Percentiles rank a stretch among this genome's conserved stretches.
Conservation (phyloP, 35 echinoderm and acorn worm genomes). For the Heliocidaris erythrogramma region DNA sequence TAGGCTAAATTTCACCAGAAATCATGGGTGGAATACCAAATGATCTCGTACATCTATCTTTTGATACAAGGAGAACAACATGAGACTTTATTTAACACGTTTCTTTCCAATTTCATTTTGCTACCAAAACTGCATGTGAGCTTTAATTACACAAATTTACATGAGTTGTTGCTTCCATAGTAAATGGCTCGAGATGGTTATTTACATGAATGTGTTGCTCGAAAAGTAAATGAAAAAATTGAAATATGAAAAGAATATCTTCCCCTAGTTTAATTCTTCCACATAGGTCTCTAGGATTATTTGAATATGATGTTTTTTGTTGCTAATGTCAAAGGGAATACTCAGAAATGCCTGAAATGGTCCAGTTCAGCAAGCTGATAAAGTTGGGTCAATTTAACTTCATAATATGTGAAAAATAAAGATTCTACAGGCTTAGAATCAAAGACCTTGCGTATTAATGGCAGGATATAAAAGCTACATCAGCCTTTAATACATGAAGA, state of each 20-base stretch:
- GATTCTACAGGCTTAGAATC: no score
- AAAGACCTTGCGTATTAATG: no score
- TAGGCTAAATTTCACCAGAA: no score
- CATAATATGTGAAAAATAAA: background rate
- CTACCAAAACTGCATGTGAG: background rate
- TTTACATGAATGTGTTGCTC: background rate
- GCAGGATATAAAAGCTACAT: no score
- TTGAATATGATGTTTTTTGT: background rate
- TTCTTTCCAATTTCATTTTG: background rate
- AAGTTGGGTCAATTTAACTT: background rate
- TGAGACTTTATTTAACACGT: no score
- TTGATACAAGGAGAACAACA: no score
- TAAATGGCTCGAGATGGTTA: background rate
- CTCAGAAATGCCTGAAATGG: background rate
- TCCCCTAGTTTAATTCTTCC: background rate
- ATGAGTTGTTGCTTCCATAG: background rate
- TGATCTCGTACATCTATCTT: no score
- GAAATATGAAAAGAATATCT: background rate
- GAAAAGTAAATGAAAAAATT: background rate
- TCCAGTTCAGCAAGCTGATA: background rate
- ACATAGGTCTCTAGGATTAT: background rate
- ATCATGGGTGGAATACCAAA: no score
- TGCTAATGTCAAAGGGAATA: background rate
- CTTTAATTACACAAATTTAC: background rate
- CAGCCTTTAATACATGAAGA: no score